These are phyloP conservation scores for Alentia gelatinosa DNA, from an alignment of 2,888 invertebrate species.

Conservation along the genomic window DNA sequence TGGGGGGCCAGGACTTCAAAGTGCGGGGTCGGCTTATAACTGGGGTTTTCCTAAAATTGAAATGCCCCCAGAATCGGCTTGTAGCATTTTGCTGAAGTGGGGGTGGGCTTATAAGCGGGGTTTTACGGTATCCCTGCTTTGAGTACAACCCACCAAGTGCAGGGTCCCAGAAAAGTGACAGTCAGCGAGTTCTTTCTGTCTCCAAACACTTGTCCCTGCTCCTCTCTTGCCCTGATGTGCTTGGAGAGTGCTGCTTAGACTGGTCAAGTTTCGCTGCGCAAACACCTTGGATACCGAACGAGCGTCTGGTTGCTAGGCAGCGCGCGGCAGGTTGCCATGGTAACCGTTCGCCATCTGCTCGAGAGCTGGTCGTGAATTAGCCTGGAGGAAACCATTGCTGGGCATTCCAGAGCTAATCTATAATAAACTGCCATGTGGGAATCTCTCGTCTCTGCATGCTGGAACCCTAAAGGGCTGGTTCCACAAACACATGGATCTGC, in stretches of 20 bases:
- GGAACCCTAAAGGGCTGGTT: too few relatives aligned
- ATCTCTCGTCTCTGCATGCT: too few relatives aligned
- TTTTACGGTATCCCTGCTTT: not conserved
- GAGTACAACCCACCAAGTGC: not conserved
- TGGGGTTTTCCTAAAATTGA: too few relatives aligned
- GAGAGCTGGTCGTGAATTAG: not conserved
- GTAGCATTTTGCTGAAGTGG: too few relatives aligned
- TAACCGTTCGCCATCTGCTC: not conserved
- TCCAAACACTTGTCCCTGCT: not conserved
- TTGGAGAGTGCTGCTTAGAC: not conserved
- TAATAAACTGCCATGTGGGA: too few relatives aligned
- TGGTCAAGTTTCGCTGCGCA: not conserved
- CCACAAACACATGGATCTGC: too few relatives aligned
- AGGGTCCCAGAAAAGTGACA: not conserved
- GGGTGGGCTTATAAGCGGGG: not conserved
- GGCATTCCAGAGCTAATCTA: too few relatives aligned
- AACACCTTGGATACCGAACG: slow-evolving; percentile 1
- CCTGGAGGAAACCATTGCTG: too few relatives aligned
- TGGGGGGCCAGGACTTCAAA: too few relatives aligned
- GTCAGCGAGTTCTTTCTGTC: not conserved
- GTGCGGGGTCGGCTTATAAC: too few relatives aligned
- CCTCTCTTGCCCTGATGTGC: not conserved
- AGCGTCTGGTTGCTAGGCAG: not conserved
- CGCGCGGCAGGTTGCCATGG: not conserved
- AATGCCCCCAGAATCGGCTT: too few relatives aligned